Conservation (phyloP, 2,797 vertebrate genomes). For the Peromyscus eremicus region DNA sequence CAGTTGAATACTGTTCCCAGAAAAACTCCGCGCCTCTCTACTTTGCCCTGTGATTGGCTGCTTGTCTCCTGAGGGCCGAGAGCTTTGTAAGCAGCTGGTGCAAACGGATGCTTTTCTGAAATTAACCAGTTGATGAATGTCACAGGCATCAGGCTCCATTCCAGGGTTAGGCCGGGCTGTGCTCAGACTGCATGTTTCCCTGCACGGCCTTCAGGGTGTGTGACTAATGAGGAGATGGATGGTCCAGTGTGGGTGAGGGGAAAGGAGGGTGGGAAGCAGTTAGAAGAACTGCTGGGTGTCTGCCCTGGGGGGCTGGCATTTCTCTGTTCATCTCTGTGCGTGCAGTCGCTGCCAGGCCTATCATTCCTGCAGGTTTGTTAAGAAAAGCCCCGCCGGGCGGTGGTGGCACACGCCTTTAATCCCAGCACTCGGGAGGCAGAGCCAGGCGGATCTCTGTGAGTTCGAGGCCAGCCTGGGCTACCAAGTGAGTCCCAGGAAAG, state of each 20-base stretch:
- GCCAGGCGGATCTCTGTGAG: too few species aligned
- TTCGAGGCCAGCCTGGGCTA: too few species aligned
- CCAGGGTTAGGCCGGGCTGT: constrained; percentile 56
- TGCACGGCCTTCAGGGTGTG: constrained; percentile 20
- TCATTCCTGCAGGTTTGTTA: background rate
- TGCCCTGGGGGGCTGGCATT: background rate
- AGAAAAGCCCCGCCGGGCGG: background rate
- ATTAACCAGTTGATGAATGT: constrained; percentile 82
- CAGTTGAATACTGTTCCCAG: constrained; percentile 66
- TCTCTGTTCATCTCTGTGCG: background rate
- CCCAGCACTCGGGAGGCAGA: too few species aligned
- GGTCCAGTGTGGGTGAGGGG: background rate
- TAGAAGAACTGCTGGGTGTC: background rate
- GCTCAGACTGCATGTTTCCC: background rate
- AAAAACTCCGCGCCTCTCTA: constrained; percentile 52
- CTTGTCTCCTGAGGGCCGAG: constrained; percentile 69
- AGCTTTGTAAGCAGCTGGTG: constrained; percentile 81
- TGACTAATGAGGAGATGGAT: constrained; percentile 21
- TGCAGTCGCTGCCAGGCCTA: background rate
- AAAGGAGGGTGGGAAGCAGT: background rate
- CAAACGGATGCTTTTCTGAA: constrained; percentile 80
- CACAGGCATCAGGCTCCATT: constrained; percentile 68
- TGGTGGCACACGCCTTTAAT: too few species aligned
- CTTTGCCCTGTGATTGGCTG: constrained; percentile 69
- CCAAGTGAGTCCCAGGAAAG: too few species aligned